These are phyloP conservation scores for Mungos mungo DNA, from an alignment of 2,113 vertebrate genomes.

Conservation along the genomic window DNA sequence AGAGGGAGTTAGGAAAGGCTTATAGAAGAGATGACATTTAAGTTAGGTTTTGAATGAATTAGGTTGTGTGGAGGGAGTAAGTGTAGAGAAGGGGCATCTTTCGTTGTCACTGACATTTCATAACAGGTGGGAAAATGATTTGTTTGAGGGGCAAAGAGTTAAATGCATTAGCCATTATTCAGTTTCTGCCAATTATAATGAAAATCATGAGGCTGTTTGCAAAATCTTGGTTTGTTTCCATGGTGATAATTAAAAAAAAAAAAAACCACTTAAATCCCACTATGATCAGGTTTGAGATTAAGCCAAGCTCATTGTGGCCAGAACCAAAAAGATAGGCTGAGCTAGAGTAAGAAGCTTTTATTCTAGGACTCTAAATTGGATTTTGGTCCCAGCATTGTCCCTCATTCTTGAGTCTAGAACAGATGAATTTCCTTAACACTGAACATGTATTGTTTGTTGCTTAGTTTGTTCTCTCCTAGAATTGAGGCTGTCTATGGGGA, in stretches of 20 bases:
- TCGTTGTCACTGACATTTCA: conserved; percentile 1
- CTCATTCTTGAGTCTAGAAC: conserved; percentile 15
- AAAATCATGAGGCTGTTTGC: not conserved
- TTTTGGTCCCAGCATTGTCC: not conserved
- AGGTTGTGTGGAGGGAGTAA: not conserved
- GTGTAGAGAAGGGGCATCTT: not conserved
- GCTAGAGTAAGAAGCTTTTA: not conserved
- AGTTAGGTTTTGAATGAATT: conserved; percentile 5
- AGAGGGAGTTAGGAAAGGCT: not conserved
- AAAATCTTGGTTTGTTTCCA: conserved; percentile 44
- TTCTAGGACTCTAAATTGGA: not conserved
- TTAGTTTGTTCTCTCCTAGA: not conserved
- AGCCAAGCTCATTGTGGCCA: not conserved
- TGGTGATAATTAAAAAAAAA: not conserved
- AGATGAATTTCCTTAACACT: not conserved
- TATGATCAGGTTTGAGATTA: not conserved
- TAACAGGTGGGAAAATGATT: not conserved
- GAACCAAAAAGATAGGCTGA: not conserved
- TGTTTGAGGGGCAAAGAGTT: conserved; percentile 6
- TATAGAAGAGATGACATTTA: not conserved
- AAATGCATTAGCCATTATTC: not conserved
- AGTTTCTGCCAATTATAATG: not conserved
- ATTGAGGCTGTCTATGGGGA: not conserved
- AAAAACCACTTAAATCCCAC: not conserved
- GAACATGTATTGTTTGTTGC: not conserved